A percentile compares a stretch with the other conserved stretches of the same genome.
Evolutionary conservation across 2,113 vertebrate species (phyloP).

Genomic region (Sturnus vulgaris): DNA sequence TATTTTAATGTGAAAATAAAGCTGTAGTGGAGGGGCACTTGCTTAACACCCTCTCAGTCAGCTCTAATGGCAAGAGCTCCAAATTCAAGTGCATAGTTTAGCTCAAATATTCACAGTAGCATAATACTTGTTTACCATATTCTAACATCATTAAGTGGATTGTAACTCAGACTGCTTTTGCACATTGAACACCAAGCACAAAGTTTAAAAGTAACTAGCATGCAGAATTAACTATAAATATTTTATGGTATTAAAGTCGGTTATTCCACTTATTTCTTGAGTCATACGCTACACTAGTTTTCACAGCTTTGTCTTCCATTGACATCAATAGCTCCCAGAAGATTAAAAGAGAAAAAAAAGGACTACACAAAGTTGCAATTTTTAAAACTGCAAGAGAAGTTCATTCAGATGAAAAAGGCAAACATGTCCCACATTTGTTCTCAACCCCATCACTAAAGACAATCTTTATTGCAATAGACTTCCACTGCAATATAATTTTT

Average conservation of each 20-base stretch:
- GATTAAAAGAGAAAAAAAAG: neutral
- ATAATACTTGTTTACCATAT: neutral
- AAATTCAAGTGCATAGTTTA: neutral
- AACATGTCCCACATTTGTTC: neutral
- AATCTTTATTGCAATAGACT: neutral
- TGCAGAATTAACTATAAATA: neutral
- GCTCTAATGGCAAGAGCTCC: neutral
- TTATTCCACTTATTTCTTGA: neutral
- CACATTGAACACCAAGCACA: neutral
- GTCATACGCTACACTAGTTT: neutral
- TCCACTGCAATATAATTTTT: neutral
- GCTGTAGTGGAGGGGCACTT: neutral
- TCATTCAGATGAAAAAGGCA: neutral
- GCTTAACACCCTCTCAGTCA: neutral
- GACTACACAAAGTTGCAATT: neutral
- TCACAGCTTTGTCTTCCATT: neutral
- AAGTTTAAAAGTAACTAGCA: neutral
- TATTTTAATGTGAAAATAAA: neutral
- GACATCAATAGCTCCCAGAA: neutral
- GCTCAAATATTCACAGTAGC: neutral
- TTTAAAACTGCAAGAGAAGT: neutral
- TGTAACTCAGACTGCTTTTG: neutral
- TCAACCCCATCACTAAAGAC: neutral
- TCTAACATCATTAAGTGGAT: neutral
- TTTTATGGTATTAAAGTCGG: neutral